These are phyloP conservation scores for Heliconius charithonia DNA, from an alignment of 2,888 invertebrate genomes.

Conservation along the genomic window DNA sequence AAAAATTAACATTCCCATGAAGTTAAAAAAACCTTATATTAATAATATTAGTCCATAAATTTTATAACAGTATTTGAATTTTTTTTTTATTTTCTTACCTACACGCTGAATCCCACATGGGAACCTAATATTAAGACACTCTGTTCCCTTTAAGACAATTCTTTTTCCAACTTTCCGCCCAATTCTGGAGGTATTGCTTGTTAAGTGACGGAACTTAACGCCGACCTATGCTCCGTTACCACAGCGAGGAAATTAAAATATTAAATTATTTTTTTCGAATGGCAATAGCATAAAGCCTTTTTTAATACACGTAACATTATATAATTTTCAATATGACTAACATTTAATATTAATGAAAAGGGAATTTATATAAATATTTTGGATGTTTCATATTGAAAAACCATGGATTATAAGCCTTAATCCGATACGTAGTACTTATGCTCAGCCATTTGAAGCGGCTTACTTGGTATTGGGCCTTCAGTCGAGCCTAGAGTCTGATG, in stretches of 20 bases:
- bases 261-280: too few relatives aligned
- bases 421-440: conserved; percentile 23
- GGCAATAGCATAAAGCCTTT: too few relatives aligned
- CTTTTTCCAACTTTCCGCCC: too few relatives aligned
- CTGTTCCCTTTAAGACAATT: too few relatives aligned
- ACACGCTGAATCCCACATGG: too few relatives aligned
- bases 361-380: neutral
- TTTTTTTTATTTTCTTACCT: too few relatives aligned
- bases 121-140: too few relatives aligned
- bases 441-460: conserved; percentile 29
- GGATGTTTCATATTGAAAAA: conserved; percentile 3
- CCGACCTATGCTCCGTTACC: too few relatives aligned
- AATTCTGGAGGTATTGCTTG: too few relatives aligned
- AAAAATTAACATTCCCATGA: neutral
- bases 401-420: conserved; percentile 22
- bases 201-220: too few relatives aligned
- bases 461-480: conserved; percentile 29
- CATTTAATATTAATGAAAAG: neutral
- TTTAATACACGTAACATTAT: neutral
- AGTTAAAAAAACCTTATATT: neutral
- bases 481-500: conserved; percentile 9
- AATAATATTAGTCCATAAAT: neutral
- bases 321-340: neutral
- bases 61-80: neutral
- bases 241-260: too few relatives aligned